These are phyloP conservation scores for Sylvia borin DNA, from an alignment of 2,797 vertebrate genomes.

Conservation along the genomic window DNA sequence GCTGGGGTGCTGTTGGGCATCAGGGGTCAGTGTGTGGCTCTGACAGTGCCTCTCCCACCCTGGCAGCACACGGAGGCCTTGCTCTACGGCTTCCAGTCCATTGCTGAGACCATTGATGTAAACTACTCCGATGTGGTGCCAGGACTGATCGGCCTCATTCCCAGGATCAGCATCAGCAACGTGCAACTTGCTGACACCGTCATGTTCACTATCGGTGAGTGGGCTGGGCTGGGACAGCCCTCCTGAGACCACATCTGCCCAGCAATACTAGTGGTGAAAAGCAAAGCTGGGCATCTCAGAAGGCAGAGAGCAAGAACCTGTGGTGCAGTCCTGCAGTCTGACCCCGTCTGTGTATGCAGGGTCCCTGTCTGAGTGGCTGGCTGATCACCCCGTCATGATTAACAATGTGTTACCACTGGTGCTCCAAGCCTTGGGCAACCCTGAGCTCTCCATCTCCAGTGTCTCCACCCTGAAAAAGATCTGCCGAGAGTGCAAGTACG, in stretches of 20 bases:
- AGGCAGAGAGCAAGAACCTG: neutral
- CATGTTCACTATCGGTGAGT: constrained; percentile 97
- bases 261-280: neutral
- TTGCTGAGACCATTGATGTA: constrained; percentile 96
- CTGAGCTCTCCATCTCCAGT: constrained; percentile 95
- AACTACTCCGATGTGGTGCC: constrained; percentile 98
- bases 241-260: neutral
- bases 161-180: constrained; percentile 96
- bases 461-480: constrained; percentile 98
- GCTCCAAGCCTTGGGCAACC: constrained; percentile 94
- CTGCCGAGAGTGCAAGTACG: constrained; percentile 96
- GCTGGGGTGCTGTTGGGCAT: neutral
- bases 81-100: constrained; percentile 98
- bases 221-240: neutral
- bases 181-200: constrained; percentile 96
- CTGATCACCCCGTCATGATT: constrained; percentile 98
- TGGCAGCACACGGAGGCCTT: constrained; percentile 93
- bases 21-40: neutral
- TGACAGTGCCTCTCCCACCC: neutral
- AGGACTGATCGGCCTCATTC: constrained; percentile 95
- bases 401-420: constrained; percentile 95
- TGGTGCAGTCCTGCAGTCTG: neutral
- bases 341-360: constrained; percentile 73
- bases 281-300: neutral
- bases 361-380: constrained; percentile 95